Conservation (phyloP, 1,140 invertebrate species). For the Eubasilissa regina region DNA sequence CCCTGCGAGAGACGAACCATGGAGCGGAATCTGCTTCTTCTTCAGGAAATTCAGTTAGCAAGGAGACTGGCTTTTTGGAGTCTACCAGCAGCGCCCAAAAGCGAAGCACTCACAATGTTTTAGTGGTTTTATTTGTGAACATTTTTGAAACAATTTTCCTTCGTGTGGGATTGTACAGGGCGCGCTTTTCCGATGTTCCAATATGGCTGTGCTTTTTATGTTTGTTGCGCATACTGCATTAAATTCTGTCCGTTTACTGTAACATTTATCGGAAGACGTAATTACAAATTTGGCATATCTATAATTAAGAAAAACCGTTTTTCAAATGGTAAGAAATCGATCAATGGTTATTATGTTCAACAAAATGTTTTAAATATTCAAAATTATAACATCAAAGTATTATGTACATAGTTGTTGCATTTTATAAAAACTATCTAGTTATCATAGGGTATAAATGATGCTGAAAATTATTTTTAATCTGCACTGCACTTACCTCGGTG, state of each 20-base stretch:
- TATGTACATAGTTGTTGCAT: too few species aligned
- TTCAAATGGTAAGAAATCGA: too few species aligned
- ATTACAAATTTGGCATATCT: too few species aligned
- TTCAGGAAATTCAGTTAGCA: slow-evolving; percentile 50
- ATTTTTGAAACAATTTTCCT: slow-evolving; percentile 43
- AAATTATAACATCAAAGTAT: too few species aligned
- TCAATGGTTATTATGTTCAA: too few species aligned
- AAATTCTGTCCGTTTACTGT: neutral
- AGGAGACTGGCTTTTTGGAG: slow-evolving; percentile 67
- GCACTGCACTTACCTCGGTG: too few species aligned
- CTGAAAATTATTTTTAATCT: too few species aligned
- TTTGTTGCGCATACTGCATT: slow-evolving; percentile 29
- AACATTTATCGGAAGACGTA: neutral
- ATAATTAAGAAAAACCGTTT: too few species aligned
- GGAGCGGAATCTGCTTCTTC: slow-evolving; percentile 61
- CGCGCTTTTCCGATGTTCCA: slow-evolving; percentile 32
- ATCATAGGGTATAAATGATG: too few species aligned
- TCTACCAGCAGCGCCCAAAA: slow-evolving; percentile 55
- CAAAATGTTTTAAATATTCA: too few species aligned
- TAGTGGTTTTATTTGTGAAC: slow-evolving; percentile 27
- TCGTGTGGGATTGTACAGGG: slow-evolving; percentile 34
- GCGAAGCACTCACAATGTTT: neutral
- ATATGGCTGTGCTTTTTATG: slow-evolving; percentile 50
- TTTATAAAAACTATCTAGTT: too few species aligned
- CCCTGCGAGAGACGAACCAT: slow-evolving; percentile 65